Percentiles rank a stretch among this genome's conserved stretches.
phyloP scores from a whole-genome alignment of 2,113 vertebrate species.

The Pygoscelis antarcticus region DNA sequence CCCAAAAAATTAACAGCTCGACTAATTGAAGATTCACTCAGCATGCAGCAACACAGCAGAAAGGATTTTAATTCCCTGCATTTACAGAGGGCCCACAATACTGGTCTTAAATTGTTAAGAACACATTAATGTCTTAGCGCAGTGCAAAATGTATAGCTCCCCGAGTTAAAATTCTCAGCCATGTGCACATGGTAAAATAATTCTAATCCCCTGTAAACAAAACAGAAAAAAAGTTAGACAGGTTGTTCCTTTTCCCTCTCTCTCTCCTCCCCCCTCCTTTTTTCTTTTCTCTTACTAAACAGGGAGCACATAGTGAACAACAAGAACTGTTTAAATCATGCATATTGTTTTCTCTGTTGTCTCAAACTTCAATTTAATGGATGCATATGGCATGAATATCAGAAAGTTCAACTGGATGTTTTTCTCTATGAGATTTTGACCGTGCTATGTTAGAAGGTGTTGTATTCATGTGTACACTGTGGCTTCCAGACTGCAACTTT shows the following conservation, averaged over 20 bases:
- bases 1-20: not conserved
- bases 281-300: not conserved
- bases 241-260: not conserved
- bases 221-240: not conserved
- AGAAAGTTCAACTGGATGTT: not conserved
- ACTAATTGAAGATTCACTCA: not conserved
- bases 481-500: not conserved
- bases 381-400: not conserved
- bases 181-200: not conserved
- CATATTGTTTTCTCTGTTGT: not conserved
- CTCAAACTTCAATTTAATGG: not conserved
- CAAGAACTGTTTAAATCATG: not conserved
- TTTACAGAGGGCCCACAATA: not conserved
- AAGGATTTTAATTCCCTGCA: not conserved
- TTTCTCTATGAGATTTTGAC: not conserved
- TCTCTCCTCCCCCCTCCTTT: rapidly evolving
- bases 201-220: not conserved
- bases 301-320: not conserved
- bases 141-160: not conserved
- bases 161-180: not conserved
- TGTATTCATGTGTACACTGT: not conserved
- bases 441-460: not conserved
- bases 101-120: not conserved
- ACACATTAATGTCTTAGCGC: not conserved
- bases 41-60: not conserved